Evolutionary conservation across 2,797 vertebrate genomes (phyloP), one percentile per base, ranked within the genome.

Genomic region (Phalloptychus januarius): DNA sequence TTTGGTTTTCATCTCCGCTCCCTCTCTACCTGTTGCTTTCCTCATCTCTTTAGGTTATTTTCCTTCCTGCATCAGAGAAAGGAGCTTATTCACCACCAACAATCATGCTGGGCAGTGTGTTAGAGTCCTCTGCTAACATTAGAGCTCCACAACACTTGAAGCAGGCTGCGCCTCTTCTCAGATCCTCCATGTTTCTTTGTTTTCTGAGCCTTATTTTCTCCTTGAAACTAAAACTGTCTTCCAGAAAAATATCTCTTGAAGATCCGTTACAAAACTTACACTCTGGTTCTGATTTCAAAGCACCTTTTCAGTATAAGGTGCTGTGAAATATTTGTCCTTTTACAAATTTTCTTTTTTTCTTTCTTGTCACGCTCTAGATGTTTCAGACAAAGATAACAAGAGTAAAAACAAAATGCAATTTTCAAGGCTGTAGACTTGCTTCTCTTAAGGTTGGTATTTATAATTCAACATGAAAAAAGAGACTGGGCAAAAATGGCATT

Each of bases 21-120:
- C 76, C 69, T 79, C 25, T 25, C 82, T 80, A 87, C 87, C 90
- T 85, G 80, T 85, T 78, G 82, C 38, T 84, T 86, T 82, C 78
- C 73, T 82, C n/a, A 3, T 72, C 52, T 75, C 45, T 70, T 72
- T 28, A 50, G 58, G 56, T 80, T 79, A 10, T 82, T 86, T 77
- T 79, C 61, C 18, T 76, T 83, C 56, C 61, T 67, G 23, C 56
- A 81, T 80, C 74, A 78, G 4, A 74, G 48, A 71, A 77, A 72
- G 40, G 44, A 79, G 52, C 36, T 80, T 82, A 46, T 84, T 87
- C 45, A 52, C 18, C n/a, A 28, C 23, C 56, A n/a, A 7, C 11
- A 54, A 52, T 85, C 48, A 45, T 25, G 40, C 71, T 31, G 23
- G 42, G 11, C 25, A 15, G 1, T 10, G 33, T 58, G 3, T 36